A percentile compares a stretch with the other conserved stretches of the same genome.
Conservation (phyloP, 2,113 vertebrate species). For the Callorhinus ursinus region DNA sequence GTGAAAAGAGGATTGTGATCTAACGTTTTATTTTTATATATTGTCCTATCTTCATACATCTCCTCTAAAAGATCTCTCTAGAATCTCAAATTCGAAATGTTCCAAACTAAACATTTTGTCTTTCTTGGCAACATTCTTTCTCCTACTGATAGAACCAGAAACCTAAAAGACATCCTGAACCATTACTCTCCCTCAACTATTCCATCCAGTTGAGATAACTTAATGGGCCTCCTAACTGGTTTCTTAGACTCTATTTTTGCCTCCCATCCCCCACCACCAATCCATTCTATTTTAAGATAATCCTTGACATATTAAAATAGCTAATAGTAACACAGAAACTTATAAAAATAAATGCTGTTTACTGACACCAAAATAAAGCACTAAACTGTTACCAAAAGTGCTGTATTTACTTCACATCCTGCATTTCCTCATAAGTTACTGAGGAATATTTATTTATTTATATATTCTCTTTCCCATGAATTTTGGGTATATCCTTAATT, state of each 20-base stretch:
- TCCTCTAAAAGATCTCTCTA: neutral
- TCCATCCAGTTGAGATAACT: neutral
- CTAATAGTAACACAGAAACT: neutral
- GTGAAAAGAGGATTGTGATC: neutral
- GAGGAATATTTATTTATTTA: no score
- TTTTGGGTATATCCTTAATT: neutral
- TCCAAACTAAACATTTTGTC: neutral
- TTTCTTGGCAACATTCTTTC: neutral
- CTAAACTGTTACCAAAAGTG: neutral
- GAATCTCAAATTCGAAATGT: neutral
- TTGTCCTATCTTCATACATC: neutral
- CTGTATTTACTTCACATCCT: neutral
- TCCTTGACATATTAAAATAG: neutral
- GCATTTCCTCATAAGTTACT: neutral
- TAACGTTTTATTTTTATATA: neutral
- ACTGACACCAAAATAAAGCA: neutral
- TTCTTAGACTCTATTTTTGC: neutral
- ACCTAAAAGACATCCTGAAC: neutral
- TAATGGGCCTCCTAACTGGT: rapidly evolving
- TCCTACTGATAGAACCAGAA: neutral
- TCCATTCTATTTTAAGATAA: neutral
- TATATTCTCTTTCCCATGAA: neutral
- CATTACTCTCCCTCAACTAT: neutral
- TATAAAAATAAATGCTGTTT: neutral
- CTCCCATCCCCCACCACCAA: neutral